Percentiles rank a stretch among this genome's conserved stretches.
Evolutionary conservation across 2,888 invertebrate species (phyloP).

Genomic region (Drosophila mettleri): DNA sequence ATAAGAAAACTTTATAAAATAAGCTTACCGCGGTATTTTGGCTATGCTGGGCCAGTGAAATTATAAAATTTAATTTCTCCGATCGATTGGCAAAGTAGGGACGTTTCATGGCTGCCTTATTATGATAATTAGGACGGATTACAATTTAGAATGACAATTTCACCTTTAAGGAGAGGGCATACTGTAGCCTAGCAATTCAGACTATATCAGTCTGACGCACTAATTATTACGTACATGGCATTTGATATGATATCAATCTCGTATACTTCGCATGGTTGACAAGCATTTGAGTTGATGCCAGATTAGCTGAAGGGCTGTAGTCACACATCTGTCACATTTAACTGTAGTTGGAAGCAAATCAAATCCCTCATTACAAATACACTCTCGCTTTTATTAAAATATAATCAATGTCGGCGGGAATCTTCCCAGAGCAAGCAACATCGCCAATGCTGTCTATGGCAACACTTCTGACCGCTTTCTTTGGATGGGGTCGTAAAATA

Average conservation of each 20-base stretch:
- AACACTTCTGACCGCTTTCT: conserved; percentile 7
- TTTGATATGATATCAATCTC: neutral
- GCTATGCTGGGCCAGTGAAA: too few species aligned
- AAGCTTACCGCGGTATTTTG: too few species aligned
- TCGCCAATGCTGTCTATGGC: neutral
- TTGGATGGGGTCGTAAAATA: neutral
- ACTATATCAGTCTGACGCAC: neutral
- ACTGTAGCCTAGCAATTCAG: neutral
- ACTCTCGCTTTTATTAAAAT: conserved; percentile 15
- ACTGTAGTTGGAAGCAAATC: neutral
- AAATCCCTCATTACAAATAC: conserved; percentile 2
- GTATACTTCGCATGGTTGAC: neutral
- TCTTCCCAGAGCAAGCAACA: conserved; percentile 7
- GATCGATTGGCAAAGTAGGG: too few species aligned
- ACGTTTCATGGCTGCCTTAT: too few species aligned
- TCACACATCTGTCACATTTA: neutral
- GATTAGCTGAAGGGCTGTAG: neutral
- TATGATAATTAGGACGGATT: too few species aligned
- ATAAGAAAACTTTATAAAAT: too few species aligned
- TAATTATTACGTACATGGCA: neutral
- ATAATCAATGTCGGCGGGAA: neutral
- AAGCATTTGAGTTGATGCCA: neutral
- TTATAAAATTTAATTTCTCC: too few species aligned
- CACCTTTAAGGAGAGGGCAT: too few species aligned
- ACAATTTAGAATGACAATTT: too few species aligned